Evolutionary conservation across 1,140 invertebrate species (phyloP), one percentile per base, ranked within the genome.

Genomic region (Drosophila quadrilineata): DNA sequence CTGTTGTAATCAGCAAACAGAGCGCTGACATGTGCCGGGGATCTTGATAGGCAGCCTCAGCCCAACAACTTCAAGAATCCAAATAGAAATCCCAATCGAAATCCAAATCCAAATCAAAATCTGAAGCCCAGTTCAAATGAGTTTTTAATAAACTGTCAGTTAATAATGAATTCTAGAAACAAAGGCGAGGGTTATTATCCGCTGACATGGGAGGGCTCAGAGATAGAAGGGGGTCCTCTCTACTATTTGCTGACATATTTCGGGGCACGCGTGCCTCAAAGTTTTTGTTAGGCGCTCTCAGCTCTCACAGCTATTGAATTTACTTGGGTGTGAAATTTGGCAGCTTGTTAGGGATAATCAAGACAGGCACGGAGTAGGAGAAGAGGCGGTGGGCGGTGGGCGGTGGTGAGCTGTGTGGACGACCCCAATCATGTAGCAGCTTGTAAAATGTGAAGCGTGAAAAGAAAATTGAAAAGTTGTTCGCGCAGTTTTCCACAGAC

Each of bases 341-440:
- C 76, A 82, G 76, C 76, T 80, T 68, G 72, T 82, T 79, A 63
- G 57, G 26, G 24, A 53, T 65, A 41, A 45, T 26, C 46, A 38
- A 24, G 17, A 10, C 0, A 6, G 26, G 6, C 14, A 8, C 14
- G 6, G 2, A 6, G 45, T 0, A 10, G 24, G 49, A 8, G 3
- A 12, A 16, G 2, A 17, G 3, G 35, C 6, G 38, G 6, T 17
- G 8, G 3, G n/a, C 3, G 4, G 12, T 0, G 3, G 10, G 21
- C n/a, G 16, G 9, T 6, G 17, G 24, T 41, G 12, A 16, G 19
- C 8, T 1, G 16, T 1, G 5, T 41, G 40, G 28, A 48, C 65
- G 76, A 80, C 76, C 76, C 77, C 82, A 80, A 80, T 80, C 76
- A 84, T 82, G 76, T 82, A 82, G 77, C 76, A 82, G 76, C 76